Base-by-base conservation (phyloP, 2,113 vertebrate genomes). In the Nyctibius bracteatus region DNA sequence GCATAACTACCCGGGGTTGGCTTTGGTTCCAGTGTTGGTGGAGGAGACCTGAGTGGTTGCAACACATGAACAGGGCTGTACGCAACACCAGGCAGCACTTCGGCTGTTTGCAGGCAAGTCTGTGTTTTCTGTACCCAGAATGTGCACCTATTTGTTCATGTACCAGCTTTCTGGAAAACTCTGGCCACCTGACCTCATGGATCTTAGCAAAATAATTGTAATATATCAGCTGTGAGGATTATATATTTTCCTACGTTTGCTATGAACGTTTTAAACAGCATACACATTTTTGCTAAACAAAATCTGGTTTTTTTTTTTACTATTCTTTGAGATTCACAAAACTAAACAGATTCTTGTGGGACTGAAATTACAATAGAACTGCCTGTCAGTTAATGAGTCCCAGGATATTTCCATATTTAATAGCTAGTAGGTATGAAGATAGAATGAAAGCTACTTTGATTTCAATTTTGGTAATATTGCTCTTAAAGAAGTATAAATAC, bases 1-100 rank as follows among this genome's bases (percentile, higher is more conserved):
- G 51, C 3, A 1, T 30, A 46, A 49, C 19, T 39, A 12, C 47
- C 22, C 5, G 2, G 47, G 21, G 8, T 1, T 89, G 63, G 30
- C 33, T 72, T 46, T 4, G 0, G 23, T 46, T 59, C 44, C 35
- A 28, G 67, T 3, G 13, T 4, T 3, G 5, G 44, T 10, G 44
- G 27, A 16, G 20, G 55, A 78, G 51, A 66, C 20, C 39, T 39
- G 30, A 1, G 12, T 19, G n/a, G 22, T 14, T 47, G 25, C 61
- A 66, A 20, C 51, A 66, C 0, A 0, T 28, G 46, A 19, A 18
- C 0, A 0, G 28, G 33, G 23, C 6, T 81, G 25, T 37, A 12
- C 16, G 30, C 30, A 65, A 11, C 55, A 57, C 13, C 65, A 59
- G 41, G 70, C 86, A 82, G 37, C 31, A 5, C 31, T n/a, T 9